Conservation (phyloP, 2,113 vertebrate species). For the Festucalex cinctus region DNA sequence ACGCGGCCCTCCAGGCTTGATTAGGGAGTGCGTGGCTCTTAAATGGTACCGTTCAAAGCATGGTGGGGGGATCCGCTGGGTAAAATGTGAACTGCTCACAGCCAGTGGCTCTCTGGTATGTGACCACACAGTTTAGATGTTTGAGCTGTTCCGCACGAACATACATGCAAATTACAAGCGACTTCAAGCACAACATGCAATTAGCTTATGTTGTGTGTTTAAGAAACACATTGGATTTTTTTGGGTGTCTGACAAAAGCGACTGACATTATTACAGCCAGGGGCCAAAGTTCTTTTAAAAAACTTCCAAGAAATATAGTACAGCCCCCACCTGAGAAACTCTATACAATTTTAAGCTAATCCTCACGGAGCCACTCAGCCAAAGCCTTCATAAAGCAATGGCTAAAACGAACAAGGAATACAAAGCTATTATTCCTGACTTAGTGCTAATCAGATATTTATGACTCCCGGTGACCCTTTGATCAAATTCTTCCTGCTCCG, state of each 20-base stretch:
- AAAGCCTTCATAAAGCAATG: background rate
- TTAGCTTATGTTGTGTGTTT: conserved; percentile 24
- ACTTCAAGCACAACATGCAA: conserved; percentile 14
- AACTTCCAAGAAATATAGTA: background rate
- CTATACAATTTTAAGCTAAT: conserved; percentile 17
- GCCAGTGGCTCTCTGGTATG: conserved; percentile 58
- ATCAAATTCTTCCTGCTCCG: conserved; percentile 44
- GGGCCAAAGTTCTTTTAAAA: background rate
- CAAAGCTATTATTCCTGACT: conserved; percentile 3
- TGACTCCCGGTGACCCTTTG: conserved; percentile 23
- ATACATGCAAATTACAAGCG: conserved; percentile 37
- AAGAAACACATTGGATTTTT: conserved; percentile 19
- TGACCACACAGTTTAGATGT: conserved; percentile 46
- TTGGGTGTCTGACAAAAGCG: background rate
- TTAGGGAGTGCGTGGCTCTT: conserved; percentile 46
- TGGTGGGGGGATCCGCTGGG: conserved; percentile 14
- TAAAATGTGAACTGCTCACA: conserved; percentile 45
- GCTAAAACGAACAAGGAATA: conserved; percentile 4
- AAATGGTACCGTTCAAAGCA: conserved; percentile 39
- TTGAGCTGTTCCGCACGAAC: conserved; percentile 20
- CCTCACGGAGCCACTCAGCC: conserved; percentile 11
- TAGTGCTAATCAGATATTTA: conserved; percentile 49
- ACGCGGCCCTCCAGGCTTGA: conserved; percentile 40
- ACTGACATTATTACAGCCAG: conserved; percentile 7
- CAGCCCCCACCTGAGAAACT: background rate